Base-by-base conservation (phyloP, 2,888 invertebrate species). In the Lasiommata megera region DNA sequence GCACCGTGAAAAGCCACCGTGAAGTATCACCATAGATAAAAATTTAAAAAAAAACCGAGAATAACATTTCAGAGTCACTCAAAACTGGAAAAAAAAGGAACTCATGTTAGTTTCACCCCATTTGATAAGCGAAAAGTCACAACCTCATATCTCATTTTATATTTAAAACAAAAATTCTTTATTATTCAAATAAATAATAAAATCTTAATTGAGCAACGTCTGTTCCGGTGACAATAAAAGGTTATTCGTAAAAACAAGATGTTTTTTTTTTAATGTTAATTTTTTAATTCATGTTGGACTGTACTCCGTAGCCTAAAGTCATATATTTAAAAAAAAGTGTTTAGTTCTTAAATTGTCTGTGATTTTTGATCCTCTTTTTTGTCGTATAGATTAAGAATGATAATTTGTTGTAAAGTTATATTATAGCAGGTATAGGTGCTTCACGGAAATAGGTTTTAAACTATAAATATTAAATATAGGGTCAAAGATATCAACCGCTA, bases 1-100 rank as follows among this genome's bases (percentile, higher is more conserved):
- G n/a, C 40, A 41, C 18, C 40, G 18, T 41, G 40, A n/a, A n/a
- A 18, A 41, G 18, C 40, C 18, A 41, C 40, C 18, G 6, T n/a
- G n/a, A 41, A 11, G n/a, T 18, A 23, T n/a, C 12, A 43, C 23
- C 37, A 3, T 48, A 16, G 34, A 16, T 6, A n/a, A n/a, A n/a
- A n/a, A n/a, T n/a, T n/a, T 14, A 40, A 67, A 54, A 66, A 65
- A 67, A 65, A 68, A 67, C 16, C 70, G 77, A 61, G 82, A 87
- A 87, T 82, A 87, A 87, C 86, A 80, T 86, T 87, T 83, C 73
- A 82, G 56, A 78, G 82, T 82, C 84, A 84, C 80, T 78, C 68
- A 60, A 23, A 54, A 38, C 28, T 28, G 67, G n/a, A n/a, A n/a
- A 64, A 73, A 65, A 72, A 87, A 85, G 82, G 81, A 84, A 86